These are phyloP conservation scores for Trinectes maculatus DNA, from an alignment of 2,113 vertebrate genomes.

Conservation along the genomic window DNA sequence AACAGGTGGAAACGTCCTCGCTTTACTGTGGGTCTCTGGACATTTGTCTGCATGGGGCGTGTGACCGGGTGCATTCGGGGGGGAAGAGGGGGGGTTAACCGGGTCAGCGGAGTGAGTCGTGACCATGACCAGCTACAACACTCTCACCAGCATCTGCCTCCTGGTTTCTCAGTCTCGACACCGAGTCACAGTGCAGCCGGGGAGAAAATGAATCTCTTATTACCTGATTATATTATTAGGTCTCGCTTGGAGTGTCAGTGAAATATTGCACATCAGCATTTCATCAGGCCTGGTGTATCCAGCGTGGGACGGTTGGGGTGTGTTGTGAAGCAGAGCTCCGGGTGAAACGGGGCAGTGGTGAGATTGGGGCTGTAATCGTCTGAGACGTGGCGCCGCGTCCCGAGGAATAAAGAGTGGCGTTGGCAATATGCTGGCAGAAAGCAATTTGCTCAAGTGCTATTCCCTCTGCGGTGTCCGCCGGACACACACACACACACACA, in stretches of 20 bases:
- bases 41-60: slow-evolving; percentile 45
- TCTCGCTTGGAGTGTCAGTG: slow-evolving; percentile 69
- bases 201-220: slow-evolving; percentile 87
- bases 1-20: slow-evolving; percentile 17
- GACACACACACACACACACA: slow-evolving; percentile 25
- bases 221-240: slow-evolving; percentile 81
- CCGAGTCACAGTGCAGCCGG: slow-evolving; percentile 83
- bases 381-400: slow-evolving; percentile 57
- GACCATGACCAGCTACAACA: slow-evolving; percentile 37
- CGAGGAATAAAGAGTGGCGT: slow-evolving; percentile 74
- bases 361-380: slow-evolving; percentile 59
- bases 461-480: slow-evolving; percentile 31
- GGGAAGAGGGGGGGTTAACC: slow-evolving; percentile 36
- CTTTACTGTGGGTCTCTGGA: slow-evolving; percentile 41
- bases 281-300: slow-evolving; percentile 47
- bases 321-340: slow-evolving; percentile 34
- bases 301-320: slow-evolving; percentile 40
- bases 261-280: slow-evolving; percentile 81
- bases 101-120: slow-evolving; percentile 56
- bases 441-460: slow-evolving; percentile 76
- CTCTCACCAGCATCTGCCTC: slow-evolving; percentile 38
- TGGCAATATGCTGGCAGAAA: slow-evolving; percentile 80
- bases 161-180: slow-evolving; percentile 74
- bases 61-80: slow-evolving; percentile 22
- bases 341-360: slow-evolving; percentile 21